Percentiles rank a stretch among this genome's conserved stretches.
phyloP scores from a whole-genome alignment of 2,797 vertebrate genomes.

The Gallinago stenura region DNA sequence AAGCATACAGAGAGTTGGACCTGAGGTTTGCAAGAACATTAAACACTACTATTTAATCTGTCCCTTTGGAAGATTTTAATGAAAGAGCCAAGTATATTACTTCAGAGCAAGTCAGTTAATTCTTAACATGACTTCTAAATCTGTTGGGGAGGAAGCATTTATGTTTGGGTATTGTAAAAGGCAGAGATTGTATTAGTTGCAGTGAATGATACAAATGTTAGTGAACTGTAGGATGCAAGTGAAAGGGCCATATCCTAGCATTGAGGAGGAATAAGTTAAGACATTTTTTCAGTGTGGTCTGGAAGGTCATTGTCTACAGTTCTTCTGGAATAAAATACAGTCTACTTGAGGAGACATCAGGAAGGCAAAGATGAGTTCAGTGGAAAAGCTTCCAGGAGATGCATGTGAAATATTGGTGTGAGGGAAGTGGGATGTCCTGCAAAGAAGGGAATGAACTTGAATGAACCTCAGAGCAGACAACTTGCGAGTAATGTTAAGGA shows the following conservation, averaged over 20 bases:
- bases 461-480: not conserved
- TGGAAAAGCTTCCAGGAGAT: not conserved
- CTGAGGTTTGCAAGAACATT: conserved; percentile 83
- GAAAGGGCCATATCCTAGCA: not conserved
- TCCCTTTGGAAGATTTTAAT: not conserved
- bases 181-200: not conserved
- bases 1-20: conserved; percentile 89
- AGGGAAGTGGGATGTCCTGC: not conserved
- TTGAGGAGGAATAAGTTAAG: not conserved
- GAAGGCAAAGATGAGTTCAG: not conserved
- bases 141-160: not conserved
- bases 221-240: not conserved
- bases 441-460: not conserved
- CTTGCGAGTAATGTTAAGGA: not conserved
- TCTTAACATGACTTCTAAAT: not conserved
- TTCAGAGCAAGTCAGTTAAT: not conserved
- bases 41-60: not conserved
- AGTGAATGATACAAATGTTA: not conserved
- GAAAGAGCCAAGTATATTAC: not conserved
- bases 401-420: not conserved
- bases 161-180: not conserved
- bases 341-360: not conserved
- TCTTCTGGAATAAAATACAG: not conserved
- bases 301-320: not conserved
- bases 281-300: not conserved